phyloP scores from a whole-genome alignment of 2,797 vertebrate genomes.

The Stomatorhinus walkeri region DNA sequence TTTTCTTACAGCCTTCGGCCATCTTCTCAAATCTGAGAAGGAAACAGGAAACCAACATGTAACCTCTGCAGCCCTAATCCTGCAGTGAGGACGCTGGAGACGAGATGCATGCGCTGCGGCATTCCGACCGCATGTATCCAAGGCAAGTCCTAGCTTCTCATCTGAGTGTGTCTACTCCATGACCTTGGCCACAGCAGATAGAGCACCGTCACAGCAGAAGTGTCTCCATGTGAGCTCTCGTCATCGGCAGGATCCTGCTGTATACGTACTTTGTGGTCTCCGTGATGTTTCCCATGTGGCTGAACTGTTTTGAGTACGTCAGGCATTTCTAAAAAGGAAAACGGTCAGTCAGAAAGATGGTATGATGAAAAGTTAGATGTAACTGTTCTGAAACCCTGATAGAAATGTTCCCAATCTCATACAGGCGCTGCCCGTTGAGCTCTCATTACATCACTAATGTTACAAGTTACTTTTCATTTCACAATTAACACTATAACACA shows the following conservation, averaged over 20 bases:
- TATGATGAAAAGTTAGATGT: background rate
- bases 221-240: background rate
- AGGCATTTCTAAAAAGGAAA: constrained; percentile 72
- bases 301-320: constrained; percentile 89
- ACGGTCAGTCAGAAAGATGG: background rate
- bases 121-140: background rate
- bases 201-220: background rate
- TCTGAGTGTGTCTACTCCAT: background rate
- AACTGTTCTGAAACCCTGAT: background rate
- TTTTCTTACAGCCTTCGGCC: constrained; percentile 80
- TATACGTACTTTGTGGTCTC: constrained; percentile 83
- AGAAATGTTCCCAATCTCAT: background rate
- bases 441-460: background rate
- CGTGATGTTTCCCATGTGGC: constrained; percentile 81
- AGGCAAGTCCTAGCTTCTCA: background rate
- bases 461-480: background rate
- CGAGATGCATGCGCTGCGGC: background rate
- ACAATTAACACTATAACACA: background rate
- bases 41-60: background rate
- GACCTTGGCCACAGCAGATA: background rate
- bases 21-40: constrained; percentile 84
- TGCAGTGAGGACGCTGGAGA: background rate
- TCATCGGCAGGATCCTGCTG: background rate
- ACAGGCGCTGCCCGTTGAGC: background rate
- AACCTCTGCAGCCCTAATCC: background rate